Evolutionary conservation across 2,888 invertebrate species (phyloP), one percentile per base, ranked within the genome.

Genomic region (Maniola hyperantus): DNA sequence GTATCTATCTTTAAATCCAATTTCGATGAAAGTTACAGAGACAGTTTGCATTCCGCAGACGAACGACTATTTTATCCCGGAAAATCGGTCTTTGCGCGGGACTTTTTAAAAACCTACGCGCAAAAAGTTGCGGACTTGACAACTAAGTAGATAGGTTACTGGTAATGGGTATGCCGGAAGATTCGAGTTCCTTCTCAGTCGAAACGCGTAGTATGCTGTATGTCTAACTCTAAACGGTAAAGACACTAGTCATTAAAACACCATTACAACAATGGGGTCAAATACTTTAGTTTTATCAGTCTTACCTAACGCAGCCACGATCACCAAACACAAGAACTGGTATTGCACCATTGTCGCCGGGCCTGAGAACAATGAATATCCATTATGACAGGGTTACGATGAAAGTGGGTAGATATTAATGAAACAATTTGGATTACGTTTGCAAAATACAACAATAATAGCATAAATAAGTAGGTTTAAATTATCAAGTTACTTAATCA

Each of bases 331-430:
- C 69, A 83, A 73, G 68, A 83, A 76, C 76, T 82, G 81, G 82
- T 82, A 79, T 77, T 78, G 79, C 81, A 84, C 86, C 91, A 91
- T 90, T 76, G 80, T 79, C 73, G 76, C 76, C 74, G 71, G 69
- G 74, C 82, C 88, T 85, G 72, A 76, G 84, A 77, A 80, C 75
- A 79, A 71, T 63, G 34, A 42, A 20, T 7, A 57, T 2, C 39
- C 8, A 42, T 57, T 55, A 44, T 46, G n/a, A 44, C 44, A 53
- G 46, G n/a, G 36, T 50, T 50, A 60, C 50, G 33, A 60, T 15
- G 15, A 59, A 36, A 15, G 54, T 54, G 10, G 15, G 7, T 34
- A 55, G n/a, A 26, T 26, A 51, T 33, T 46, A 7, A 51, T 51
- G 4, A 7, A 51, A 26, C 51, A 51, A 51, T 48, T 15, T 15